Evolutionary conservation across 2,113 vertebrate genomes (phyloP).

Genomic region (Nycticebus coucang): DNA sequence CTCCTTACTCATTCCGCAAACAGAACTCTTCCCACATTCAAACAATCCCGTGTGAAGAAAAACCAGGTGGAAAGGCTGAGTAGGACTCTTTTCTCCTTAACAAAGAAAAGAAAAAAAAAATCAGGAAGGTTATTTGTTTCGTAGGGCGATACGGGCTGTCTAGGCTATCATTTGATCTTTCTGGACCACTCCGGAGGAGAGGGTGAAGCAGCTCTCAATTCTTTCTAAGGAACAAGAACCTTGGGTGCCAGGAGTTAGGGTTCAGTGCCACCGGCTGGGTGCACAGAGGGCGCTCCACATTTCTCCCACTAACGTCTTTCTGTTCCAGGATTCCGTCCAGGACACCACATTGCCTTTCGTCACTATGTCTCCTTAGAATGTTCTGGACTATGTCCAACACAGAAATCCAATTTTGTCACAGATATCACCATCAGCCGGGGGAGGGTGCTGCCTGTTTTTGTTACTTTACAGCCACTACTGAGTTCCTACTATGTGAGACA

Average conservation of each 20-base stretch:
- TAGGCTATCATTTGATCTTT: not conserved
- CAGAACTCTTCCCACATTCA: not conserved
- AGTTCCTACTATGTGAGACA: constrained; percentile 17
- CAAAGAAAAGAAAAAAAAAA: not conserved
- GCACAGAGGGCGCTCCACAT: not conserved
- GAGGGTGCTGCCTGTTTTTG: not conserved
- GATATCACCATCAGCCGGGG: not conserved
- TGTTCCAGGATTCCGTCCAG: not conserved
- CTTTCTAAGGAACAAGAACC: not conserved
- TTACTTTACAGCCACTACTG: constrained; percentile 2
- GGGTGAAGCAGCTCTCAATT: not conserved
- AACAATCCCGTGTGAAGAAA: not conserved
- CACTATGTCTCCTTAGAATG: not conserved
- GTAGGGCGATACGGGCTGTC: not conserved
- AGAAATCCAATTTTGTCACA: constrained; percentile 50
- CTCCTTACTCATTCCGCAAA: not conserved
- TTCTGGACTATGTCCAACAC: not conserved
- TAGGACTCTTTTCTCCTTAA: not conserved
- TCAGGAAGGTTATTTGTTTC: not conserved
- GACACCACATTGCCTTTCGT: not conserved
- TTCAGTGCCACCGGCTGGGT: not conserved
- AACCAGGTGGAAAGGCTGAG: not conserved
- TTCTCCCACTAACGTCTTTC: not conserved
- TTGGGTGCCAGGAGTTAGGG: not conserved
- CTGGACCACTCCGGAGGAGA: not conserved